These are phyloP conservation scores for Dusona sp. DNA, from an alignment of 2,888 invertebrate species.

Conservation along the genomic window DNA sequence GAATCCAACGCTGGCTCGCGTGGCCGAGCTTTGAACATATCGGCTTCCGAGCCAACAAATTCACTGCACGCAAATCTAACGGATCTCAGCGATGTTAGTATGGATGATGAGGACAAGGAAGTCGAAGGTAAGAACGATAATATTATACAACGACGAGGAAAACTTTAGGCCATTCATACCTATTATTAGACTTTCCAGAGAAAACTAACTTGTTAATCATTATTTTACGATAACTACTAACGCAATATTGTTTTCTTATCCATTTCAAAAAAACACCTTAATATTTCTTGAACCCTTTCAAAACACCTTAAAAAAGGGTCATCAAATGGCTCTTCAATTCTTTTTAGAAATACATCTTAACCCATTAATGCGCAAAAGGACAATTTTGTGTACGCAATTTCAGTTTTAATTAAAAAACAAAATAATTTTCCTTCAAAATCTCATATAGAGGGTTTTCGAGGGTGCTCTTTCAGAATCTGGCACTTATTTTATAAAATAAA, in stretches of 20 bases:
- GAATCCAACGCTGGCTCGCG: constrained; percentile 68
- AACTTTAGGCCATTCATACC: background rate
- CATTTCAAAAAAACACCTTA: background rate
- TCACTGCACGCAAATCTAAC: constrained; percentile 83
- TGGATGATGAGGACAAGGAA: constrained; percentile 88
- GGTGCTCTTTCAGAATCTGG: no score
- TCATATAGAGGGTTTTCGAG: no score
- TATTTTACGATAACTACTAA: background rate
- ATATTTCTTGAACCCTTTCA: background rate
- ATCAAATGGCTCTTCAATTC: no score
- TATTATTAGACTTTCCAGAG: background rate
- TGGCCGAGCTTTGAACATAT: constrained; percentile 81
- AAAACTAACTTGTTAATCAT: background rate
- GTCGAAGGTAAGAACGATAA: constrained; percentile 77
- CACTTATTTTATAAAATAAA: no score
- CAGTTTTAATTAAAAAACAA: no score
- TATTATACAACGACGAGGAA: background rate
- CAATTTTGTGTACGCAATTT: no score
- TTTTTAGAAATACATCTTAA: no score
- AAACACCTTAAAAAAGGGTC: no score
- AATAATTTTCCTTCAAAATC: no score
- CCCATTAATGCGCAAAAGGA: no score
- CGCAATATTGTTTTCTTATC: background rate
- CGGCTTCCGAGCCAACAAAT: constrained; percentile 81
- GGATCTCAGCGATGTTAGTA: constrained; percentile 92